Percentiles rank a stretch among this genome's conserved stretches.
Evolutionary conservation across 2,888 invertebrate species (phyloP).

Genomic region (Eupithecia tripunctaria): DNA sequence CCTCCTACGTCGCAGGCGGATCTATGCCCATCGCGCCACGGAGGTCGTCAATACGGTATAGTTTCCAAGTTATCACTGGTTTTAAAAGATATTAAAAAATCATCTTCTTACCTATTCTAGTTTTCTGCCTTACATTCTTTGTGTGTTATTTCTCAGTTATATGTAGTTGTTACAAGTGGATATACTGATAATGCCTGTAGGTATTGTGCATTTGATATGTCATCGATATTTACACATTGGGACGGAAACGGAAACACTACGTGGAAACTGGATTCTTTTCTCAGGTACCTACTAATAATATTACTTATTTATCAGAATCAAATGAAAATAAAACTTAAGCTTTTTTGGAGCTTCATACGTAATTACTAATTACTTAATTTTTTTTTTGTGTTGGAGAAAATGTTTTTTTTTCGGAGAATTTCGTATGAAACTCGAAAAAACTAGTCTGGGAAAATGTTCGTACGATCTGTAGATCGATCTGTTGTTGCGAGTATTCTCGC

Average conservation of each 20-base stretch:
- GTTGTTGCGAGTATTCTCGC: not conserved
- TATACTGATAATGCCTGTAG: not conserved
- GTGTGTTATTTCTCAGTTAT: not conserved
- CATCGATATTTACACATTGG: conserved; percentile 17
- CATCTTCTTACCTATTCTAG: too few relatives aligned
- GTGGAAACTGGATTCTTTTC: not conserved
- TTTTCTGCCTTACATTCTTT: not conserved
- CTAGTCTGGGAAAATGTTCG: not conserved
- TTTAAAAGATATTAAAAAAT: not conserved
- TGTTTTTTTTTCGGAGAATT: not conserved
- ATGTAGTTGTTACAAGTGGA: not conserved
- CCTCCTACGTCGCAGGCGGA: too few relatives aligned
- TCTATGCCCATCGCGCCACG: too few relatives aligned
- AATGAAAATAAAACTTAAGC: too few relatives aligned
- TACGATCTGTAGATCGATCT: not conserved
- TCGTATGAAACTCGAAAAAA: not conserved
- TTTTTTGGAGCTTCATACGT: too few relatives aligned
- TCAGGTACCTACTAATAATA: not conserved
- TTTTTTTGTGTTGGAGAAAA: too few relatives aligned
- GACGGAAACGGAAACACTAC: not conserved
- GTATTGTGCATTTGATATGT: conserved; percentile 10
- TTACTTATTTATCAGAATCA: not conserved
- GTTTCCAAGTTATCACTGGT: too few relatives aligned
- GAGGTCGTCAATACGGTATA: too few relatives aligned
- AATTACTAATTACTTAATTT: too few relatives aligned